These are phyloP conservation scores for Notothenia rossii DNA, from an alignment of 2,113 vertebrate species.

Conservation along the genomic window DNA sequence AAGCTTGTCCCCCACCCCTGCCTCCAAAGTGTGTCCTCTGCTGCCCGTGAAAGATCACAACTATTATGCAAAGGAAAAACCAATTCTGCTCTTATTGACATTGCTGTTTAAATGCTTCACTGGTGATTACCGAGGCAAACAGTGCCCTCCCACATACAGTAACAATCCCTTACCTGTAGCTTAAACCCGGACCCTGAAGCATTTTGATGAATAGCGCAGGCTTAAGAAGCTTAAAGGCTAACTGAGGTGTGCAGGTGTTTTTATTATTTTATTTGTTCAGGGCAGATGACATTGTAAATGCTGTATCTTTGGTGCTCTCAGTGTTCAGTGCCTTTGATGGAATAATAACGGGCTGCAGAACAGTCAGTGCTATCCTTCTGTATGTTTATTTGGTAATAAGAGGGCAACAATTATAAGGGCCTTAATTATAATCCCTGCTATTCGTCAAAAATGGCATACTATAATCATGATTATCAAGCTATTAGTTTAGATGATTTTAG, in stretches of 20 bases:
- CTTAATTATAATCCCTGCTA: constrained; percentile 13
- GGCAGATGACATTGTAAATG: constrained; percentile 27
- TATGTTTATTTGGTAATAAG: constrained; percentile 1
- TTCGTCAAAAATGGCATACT: background rate
- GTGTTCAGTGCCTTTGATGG: background rate
- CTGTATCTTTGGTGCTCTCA: background rate
- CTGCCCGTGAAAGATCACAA: constrained; percentile 12
- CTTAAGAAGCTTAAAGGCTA: constrained; percentile 72
- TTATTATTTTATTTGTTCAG: constrained; percentile 32
- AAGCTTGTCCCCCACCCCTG: background rate
- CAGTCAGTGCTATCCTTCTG: background rate
- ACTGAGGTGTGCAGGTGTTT: constrained; percentile 49
- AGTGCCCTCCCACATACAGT: constrained; percentile 50
- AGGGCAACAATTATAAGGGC: background rate
- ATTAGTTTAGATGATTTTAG: background rate
- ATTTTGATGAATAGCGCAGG: constrained; percentile 54
- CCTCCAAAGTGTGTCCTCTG: constrained; percentile 21
- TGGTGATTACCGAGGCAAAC: constrained; percentile 69
- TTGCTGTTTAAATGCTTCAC: constrained; percentile 44
- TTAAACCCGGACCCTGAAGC: constrained; percentile 46
- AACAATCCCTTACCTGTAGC: constrained; percentile 67
- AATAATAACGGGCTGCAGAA: background rate
- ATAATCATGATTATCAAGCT: background rate
- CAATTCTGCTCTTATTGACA: constrained; percentile 65
- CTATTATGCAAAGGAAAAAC: constrained; percentile 58